Base-by-base conservation (phyloP, 2,888 invertebrate genomes). In the Melanargia galathea region DNA sequence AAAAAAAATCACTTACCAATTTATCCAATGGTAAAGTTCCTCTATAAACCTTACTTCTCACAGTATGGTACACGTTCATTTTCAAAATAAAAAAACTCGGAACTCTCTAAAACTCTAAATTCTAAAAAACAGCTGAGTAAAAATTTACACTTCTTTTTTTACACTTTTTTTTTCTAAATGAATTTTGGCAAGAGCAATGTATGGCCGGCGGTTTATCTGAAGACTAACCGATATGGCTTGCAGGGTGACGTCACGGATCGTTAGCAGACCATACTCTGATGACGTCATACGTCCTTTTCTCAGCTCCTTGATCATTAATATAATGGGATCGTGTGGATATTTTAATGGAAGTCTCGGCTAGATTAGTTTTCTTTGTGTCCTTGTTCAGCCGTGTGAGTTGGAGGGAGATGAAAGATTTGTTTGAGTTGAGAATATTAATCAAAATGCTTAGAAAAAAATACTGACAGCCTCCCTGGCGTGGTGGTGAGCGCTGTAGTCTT, bases 221-320 rank as follows among this genome's bases (percentile, higher is more conserved):
- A 73, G 74, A 77, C 79, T 81, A 79, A 78, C 79, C 75, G 79
- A 81, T 83, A 83, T 80, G 81, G 75, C 74, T 74, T 70, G 74
- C 72, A 73, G 70, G 72, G 65, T 64, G 90, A 90, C 88, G 90
- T 90, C 90, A 90, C 68, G 74, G 80, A 82, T 86, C 86, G 86
- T 86, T 86, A 82, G 71, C 79, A n/a, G n/a, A 81, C 80, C 84
- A 83, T 82, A 73, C 59, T 66, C 73, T 87, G 87, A 73, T 87
- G 87, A 86, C 87, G 86, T 89, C 88, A 89, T 64, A 67, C 67
- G 82, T 83, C 84, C 85, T 83, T 79, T 73, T 66, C 71, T 75
- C 75, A 72, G 72, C 75, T 78, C 76, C 73, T 68, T 73, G 70
- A 69, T 71, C 73, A 66, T 65, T 65, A 60, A 40, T 60, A 63